phyloP scores from a whole-genome alignment of 1,140 invertebrate species.

The Aporrectodea caliginosa region DNA sequence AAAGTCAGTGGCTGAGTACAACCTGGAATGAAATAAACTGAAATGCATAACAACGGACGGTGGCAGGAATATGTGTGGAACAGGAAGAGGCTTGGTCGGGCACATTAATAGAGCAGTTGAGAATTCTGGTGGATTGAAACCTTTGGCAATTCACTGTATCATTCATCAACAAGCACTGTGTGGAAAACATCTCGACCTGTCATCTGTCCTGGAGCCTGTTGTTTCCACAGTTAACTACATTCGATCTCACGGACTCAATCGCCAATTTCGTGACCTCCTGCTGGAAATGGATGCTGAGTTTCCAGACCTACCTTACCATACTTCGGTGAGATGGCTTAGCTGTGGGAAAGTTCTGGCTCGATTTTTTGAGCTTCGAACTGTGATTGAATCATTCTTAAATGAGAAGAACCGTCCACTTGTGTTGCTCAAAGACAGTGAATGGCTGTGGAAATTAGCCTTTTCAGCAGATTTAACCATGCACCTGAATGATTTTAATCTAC shows the following conservation, averaged over 20 bases:
- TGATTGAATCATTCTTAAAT: neutral
- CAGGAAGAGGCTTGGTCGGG: neutral
- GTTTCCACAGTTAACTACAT: neutral
- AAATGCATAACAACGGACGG: neutral
- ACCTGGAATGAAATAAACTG: neutral
- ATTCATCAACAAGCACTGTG: neutral
- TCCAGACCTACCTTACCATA: slow-evolving; percentile 2
- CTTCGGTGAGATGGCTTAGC: neutral
- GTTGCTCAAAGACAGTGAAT: neutral
- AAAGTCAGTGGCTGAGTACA: neutral
- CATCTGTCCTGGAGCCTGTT: neutral
- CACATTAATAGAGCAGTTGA: neutral
- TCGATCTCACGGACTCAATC: neutral
- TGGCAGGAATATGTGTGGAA: neutral
- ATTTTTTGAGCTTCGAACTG: neutral
- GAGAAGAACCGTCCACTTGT: neutral
- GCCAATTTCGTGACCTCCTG: neutral
- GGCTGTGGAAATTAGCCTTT: neutral
- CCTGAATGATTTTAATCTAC: neutral
- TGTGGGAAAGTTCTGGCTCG: neutral
- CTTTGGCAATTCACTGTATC: neutral
- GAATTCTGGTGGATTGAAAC: neutral
- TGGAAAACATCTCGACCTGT: neutral
- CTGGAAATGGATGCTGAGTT: neutral
- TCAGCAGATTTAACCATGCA: neutral